Percentiles rank a stretch among this genome's conserved stretches.
phyloP scores from a whole-genome alignment of 2,888 invertebrate species.

The Noctua comes region DNA sequence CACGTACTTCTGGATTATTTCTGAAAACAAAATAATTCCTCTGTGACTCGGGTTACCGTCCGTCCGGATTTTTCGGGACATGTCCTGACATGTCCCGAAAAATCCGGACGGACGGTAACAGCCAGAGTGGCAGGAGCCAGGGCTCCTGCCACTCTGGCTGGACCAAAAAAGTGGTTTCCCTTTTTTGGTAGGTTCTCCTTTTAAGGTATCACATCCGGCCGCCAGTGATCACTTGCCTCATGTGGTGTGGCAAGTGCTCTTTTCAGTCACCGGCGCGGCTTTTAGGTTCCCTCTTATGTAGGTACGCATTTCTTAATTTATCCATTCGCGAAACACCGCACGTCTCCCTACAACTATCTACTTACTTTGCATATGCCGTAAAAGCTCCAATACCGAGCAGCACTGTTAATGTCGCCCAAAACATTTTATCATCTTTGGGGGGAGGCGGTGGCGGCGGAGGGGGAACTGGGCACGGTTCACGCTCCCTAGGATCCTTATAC shows the following conservation, averaged over 20 bases:
- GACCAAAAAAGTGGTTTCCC: no score
- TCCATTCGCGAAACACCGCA: not conserved
- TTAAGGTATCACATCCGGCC: no score
- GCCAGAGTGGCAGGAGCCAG: no score
- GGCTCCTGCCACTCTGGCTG: no score
- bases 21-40: slow-evolving; percentile 60
- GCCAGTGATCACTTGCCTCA: no score
- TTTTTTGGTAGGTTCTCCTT: no score
- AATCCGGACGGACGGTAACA: no score
- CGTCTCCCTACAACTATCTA: not conserved
- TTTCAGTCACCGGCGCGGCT: not conserved
- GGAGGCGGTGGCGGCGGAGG: slow-evolving; percentile 77
- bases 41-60: not conserved
- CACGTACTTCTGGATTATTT: slow-evolving; percentile 91
- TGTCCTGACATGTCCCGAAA: no score
- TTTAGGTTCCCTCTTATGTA: not conserved
- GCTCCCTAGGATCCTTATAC: slow-evolving; percentile 68
- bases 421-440: slow-evolving; percentile 75
- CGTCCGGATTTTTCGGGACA: not conserved
- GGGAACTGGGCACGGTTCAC: slow-evolving; percentile 75
- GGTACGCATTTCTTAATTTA: not conserved
- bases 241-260: no score
- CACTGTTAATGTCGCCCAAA: slow-evolving; percentile 79
- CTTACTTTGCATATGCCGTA: slow-evolving; percentile 79
- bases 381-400: slow-evolving; percentile 75